phyloP scores from a whole-genome alignment of 2,888 invertebrate genomes.

The Unio pictorum region DNA sequence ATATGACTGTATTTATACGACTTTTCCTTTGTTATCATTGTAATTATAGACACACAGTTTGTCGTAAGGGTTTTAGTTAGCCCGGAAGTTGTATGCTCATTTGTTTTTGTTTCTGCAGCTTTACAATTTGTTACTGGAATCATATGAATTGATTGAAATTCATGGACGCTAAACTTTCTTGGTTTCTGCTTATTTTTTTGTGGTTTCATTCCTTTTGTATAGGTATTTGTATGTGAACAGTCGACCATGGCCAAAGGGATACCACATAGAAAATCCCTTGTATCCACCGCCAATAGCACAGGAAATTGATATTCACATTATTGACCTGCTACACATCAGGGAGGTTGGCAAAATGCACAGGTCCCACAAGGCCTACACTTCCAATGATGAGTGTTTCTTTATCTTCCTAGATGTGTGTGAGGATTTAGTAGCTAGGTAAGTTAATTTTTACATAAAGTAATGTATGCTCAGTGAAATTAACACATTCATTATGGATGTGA shows the following conservation, averaged over 20 bases:
- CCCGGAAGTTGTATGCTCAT: too few species aligned
- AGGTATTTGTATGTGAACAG: constrained; percentile 86
- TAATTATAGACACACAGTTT: too few species aligned
- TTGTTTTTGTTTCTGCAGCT: too few species aligned
- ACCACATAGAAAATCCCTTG: constrained; percentile 82
- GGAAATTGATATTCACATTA: constrained; percentile 89
- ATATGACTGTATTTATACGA: too few species aligned
- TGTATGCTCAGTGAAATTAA: too few species aligned
- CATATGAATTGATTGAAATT: background rate
- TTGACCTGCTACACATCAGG: constrained; percentile 83
- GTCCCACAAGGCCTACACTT: constrained; percentile 86
- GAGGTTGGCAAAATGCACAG: constrained; percentile 84
- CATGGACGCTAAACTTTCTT: background rate
- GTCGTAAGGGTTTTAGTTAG: too few species aligned
- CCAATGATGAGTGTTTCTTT: constrained; percentile 88
- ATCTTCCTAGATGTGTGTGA: constrained; percentile 88
- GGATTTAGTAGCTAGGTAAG: constrained; percentile 86
- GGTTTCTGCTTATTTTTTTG: background rate
- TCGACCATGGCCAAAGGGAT: constrained; percentile 86
- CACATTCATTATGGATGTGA: too few species aligned
- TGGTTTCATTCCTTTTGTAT: constrained; percentile 6
- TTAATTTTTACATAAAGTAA: too few species aligned
- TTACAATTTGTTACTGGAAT: too few species aligned
- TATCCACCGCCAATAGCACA: constrained; percentile 88
- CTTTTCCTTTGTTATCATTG: too few species aligned